A percentile compares a stretch with the other conserved stretches of the same genome.
Evolutionary conservation across 1,140 invertebrate species (phyloP).

Genomic region (Sesamia nonagrioides): DNA sequence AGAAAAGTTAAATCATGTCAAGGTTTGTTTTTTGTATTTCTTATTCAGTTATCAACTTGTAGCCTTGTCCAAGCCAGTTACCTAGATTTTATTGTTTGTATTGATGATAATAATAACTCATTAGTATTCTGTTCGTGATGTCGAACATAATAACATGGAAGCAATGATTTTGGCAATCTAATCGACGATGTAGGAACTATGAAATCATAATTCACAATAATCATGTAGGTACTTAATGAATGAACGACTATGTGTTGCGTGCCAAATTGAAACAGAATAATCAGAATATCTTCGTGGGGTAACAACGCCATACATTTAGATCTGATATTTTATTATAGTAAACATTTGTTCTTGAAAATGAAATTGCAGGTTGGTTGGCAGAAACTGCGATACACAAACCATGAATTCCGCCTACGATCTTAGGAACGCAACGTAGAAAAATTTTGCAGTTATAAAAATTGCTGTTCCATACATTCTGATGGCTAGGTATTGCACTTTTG

Average conservation of each 20-base stretch:
- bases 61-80: constrained; percentile 13
- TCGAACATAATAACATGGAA: constrained; percentile 50
- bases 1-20: not conserved
- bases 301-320: not conserved
- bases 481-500: too few relatives aligned
- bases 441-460: too few relatives aligned
- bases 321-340: not conserved
- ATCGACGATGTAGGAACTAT: constrained; percentile 48
- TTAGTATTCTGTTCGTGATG: constrained; percentile 44
- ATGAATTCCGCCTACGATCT: too few relatives aligned
- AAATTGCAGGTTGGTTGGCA: too few relatives aligned
- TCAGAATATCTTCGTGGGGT: not conserved
- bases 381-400: too few relatives aligned
- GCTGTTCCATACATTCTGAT: too few relatives aligned
- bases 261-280: not conserved
- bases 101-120: constrained; percentile 39
- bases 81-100: constrained; percentile 42
- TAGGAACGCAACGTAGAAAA: too few relatives aligned
- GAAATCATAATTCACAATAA: constrained; percentile 49
- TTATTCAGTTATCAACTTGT: not conserved
- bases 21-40: not conserved
- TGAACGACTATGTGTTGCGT: too few relatives aligned
- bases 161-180: constrained; percentile 47
- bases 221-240: constrained; percentile 4
- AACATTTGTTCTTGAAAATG: not conserved